A percentile compares a stretch with the other conserved stretches of the same genome.
These are phyloP conservation scores for Semaprochilodus insignis DNA, from an alignment of 2,797 vertebrate genomes.

Conservation along the genomic window DNA sequence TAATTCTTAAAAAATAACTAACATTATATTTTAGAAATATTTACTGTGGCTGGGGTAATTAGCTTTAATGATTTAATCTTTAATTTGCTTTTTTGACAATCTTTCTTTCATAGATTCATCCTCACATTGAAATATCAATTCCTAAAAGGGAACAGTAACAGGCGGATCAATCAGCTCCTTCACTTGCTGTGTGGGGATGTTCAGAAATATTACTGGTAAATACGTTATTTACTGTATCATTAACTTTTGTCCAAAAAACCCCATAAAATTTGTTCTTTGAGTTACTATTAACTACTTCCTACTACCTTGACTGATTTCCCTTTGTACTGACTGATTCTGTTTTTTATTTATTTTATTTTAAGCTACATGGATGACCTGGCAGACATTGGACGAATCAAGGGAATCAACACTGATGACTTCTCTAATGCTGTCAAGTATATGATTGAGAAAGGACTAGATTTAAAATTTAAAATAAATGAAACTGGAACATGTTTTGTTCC, in stretches of 20 bases:
- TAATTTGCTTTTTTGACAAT: too few relatives aligned
- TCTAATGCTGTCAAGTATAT: background rate
- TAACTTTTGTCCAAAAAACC: background rate
- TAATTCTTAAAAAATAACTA: too few relatives aligned
- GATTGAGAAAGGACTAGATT: background rate
- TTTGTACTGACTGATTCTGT: too few relatives aligned
- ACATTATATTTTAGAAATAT: too few relatives aligned
- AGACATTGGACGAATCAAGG: constrained; percentile 33
- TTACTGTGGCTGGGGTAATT: too few relatives aligned
- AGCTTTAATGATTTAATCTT: too few relatives aligned
- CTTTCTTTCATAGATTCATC: too few relatives aligned
- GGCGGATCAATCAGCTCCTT: constrained; percentile 35
- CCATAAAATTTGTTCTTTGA: too few relatives aligned
- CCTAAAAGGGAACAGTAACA: constrained; percentile 22
- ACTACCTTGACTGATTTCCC: too few relatives aligned
- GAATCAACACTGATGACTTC: too few relatives aligned
- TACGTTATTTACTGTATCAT: background rate
- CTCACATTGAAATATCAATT: constrained; percentile 1
- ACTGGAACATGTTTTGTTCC: constrained; percentile 26
- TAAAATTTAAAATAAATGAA: constrained; percentile 23
- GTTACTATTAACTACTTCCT: too few relatives aligned
- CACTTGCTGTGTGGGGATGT: constrained; percentile 41
- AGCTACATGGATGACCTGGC: constrained; percentile 43
- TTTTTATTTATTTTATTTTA: too few relatives aligned
- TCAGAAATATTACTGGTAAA: constrained; percentile 52